These are phyloP conservation scores for Rhaphigaster nebulosa DNA, from an alignment of 2,888 invertebrate species.

Conservation along the genomic window DNA sequence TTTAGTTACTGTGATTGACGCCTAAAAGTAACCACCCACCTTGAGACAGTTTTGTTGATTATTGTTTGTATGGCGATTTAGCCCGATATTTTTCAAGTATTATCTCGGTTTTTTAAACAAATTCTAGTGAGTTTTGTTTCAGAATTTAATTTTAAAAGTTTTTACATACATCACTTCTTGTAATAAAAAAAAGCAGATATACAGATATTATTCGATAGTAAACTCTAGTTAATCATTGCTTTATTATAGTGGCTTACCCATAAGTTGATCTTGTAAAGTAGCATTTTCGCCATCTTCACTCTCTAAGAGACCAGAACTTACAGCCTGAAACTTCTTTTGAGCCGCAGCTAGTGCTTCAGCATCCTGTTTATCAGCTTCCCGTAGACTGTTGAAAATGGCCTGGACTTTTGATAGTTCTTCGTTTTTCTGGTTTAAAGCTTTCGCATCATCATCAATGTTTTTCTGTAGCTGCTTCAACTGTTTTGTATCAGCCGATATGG, in stretches of 20 bases:
- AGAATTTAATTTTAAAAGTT: no score
- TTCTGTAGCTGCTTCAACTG: conserved; percentile 78
- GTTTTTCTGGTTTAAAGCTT: conserved; percentile 74
- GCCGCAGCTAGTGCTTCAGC: conserved; percentile 79
- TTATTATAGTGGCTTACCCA: conserved; percentile 76
- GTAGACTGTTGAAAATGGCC: conserved; percentile 77
- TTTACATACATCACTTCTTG: no score
- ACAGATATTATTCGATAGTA: no score
- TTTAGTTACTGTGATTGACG: no score
- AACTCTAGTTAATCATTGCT: no score
- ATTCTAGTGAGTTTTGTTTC: no score
- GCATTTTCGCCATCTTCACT: conserved; percentile 84
- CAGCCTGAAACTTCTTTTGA: conserved; percentile 85
- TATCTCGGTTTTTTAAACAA: no score
- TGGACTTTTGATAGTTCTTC: conserved; percentile 75
- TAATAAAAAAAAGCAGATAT: no score
- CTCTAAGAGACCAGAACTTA: conserved; percentile 85
- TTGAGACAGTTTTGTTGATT: no score
- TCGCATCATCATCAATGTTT: conserved; percentile 77
- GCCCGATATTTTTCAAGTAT: no score
- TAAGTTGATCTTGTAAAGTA: conserved; percentile 90
- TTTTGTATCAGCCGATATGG: conserved; percentile 78
- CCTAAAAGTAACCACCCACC: no score
- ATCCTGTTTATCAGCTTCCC: conserved; percentile 77
- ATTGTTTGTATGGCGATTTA: no score